phyloP scores from a whole-genome alignment of 64 coral and sea anemone species.

The Astreopora myriophthalma region DNA sequence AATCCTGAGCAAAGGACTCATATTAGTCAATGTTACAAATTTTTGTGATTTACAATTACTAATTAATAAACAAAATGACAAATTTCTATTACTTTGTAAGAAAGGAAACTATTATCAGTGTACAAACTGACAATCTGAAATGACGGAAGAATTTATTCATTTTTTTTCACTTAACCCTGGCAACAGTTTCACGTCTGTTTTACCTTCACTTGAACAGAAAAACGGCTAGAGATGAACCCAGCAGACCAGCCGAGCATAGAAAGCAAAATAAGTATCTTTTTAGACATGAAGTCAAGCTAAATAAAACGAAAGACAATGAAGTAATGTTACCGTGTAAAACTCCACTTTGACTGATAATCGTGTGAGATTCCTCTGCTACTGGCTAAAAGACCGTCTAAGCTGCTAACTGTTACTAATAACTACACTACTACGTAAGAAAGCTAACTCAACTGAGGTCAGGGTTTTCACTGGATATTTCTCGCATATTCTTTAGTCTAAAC shows the following conservation, averaged over 20 bases:
- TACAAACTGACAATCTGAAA: background rate
- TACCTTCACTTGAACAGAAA: background rate
- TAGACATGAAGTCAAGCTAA: background rate
- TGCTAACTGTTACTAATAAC: constrained; percentile 40
- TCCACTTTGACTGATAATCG: background rate
- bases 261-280: background rate
- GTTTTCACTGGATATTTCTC: background rate
- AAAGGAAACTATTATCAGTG: constrained; percentile 30
- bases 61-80: constrained; percentile 55
- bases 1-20: background rate
- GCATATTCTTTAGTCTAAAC: constrained; percentile 39
- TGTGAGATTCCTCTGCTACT: background rate
- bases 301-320: background rate
- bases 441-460: background rate
- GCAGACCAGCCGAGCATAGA: background rate
- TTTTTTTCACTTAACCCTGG: too few relatives aligned
- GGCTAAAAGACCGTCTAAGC: background rate
- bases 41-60: constrained; percentile 45
- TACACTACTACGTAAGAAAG: background rate
- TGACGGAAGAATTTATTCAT: background rate
- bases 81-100: constrained; percentile 41
- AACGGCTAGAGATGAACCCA: background rate
- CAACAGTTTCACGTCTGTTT: background rate
- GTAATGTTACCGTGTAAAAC: background rate
- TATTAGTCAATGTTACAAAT: constrained; percentile 29